phyloP scores from a whole-genome alignment of 2,888 invertebrate species.

The Taphrorychus bicolor region DNA sequence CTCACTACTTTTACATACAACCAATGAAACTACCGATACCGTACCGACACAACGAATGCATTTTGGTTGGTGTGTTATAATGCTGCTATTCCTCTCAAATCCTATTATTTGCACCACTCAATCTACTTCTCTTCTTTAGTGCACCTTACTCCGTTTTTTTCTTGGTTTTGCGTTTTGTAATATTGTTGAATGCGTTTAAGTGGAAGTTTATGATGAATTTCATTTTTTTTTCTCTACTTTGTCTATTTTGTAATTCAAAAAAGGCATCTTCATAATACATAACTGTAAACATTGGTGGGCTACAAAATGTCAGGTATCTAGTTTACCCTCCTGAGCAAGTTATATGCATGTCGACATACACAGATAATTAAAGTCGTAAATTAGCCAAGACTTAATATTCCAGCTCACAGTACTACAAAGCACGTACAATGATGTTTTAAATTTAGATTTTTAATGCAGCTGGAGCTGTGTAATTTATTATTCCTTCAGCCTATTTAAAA shows the following conservation, averaged over 20 bases:
- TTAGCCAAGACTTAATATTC: slow-evolving; percentile 13
- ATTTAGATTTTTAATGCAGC: slow-evolving; percentile 11
- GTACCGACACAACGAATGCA: slow-evolving; percentile 20
- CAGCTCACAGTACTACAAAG: slow-evolving; percentile 1
- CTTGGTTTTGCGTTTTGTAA: too few relatives aligned
- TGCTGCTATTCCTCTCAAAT: background rate
- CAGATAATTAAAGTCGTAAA: slow-evolving; percentile 19
- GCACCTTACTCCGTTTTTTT: slow-evolving; percentile 15
- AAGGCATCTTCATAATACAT: too few relatives aligned
- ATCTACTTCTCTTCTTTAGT: background rate
- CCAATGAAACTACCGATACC: slow-evolving; percentile 29
- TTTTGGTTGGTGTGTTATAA: slow-evolving; percentile 33
- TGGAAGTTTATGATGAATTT: too few relatives aligned
- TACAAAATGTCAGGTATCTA: too few relatives aligned
- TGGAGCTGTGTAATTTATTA: slow-evolving; percentile 9
- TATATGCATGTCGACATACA: too few relatives aligned
- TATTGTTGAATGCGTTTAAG: too few relatives aligned
- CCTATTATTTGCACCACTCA: background rate
- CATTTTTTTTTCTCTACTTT: too few relatives aligned
- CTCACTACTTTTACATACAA: slow-evolving; percentile 19
- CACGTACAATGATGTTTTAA: slow-evolving; percentile 11
- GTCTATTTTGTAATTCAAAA: too few relatives aligned
- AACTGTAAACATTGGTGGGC: too few relatives aligned
- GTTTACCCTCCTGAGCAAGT: too few relatives aligned
- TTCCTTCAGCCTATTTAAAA: slow-evolving; percentile 6